These are phyloP conservation scores for Oxycera nigricornis DNA, from an alignment of 2,888 invertebrate species.

Conservation along the genomic window DNA sequence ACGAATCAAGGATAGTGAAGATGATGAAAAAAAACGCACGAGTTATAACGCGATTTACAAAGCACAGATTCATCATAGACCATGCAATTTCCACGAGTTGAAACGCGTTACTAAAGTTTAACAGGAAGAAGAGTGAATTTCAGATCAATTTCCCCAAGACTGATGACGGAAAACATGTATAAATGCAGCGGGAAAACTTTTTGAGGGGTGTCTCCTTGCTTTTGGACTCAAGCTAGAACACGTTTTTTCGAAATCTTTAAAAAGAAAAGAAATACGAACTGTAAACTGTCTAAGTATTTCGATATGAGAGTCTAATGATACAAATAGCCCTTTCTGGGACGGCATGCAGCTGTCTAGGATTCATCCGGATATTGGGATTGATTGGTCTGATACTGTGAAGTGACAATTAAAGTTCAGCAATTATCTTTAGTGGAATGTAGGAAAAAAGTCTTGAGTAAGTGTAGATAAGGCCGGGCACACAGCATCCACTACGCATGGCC, in stretches of 20 bases:
- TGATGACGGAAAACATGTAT: slow-evolving; percentile 13
- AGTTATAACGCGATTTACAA: background rate
- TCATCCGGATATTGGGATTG: background rate
- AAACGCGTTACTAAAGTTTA: slow-evolving; percentile 37
- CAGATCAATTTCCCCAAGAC: slow-evolving; percentile 33
- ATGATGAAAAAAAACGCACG: background rate
- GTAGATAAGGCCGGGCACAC: slow-evolving; percentile 9
- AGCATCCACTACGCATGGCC: slow-evolving; percentile 22
- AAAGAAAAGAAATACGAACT: no score
- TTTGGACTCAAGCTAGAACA: background rate
- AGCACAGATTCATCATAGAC: slow-evolving; percentile 7
- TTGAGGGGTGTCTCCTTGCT: background rate
- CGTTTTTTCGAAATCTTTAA: background rate
- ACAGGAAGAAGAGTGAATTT: slow-evolving; percentile 33
- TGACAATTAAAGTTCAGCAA: background rate
- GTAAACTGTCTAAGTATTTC: no score
- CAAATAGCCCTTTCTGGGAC: no score
- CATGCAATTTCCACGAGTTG: slow-evolving; percentile 36
- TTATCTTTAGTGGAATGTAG: background rate
- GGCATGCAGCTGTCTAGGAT: background rate
- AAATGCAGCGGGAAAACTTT: background rate
- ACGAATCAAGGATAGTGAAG: slow-evolving; percentile 1
- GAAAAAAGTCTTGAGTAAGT: background rate
- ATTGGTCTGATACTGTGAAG: background rate
- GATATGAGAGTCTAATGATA: no score